These are phyloP conservation scores for Pseudomyrmex pallidus DNA, from an alignment of 1,140 invertebrate species.

Conservation along the genomic window DNA sequence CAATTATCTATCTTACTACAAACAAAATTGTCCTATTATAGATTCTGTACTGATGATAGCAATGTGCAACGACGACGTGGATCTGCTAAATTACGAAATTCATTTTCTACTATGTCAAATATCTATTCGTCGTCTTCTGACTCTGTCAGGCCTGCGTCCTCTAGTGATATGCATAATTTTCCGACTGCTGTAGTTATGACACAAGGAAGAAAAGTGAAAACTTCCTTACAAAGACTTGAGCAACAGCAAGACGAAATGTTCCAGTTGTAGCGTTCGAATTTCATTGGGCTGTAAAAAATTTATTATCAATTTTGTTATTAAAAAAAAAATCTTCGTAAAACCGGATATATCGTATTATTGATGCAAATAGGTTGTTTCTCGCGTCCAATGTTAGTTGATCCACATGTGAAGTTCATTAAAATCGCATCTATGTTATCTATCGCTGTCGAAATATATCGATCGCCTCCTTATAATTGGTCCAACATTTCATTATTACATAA, in stretches of 20 bases:
- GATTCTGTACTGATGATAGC: slow-evolving; percentile 86
- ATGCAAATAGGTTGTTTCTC: slow-evolving; percentile 62
- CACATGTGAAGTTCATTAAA: slow-evolving; percentile 51
- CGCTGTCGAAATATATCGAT: slow-evolving; percentile 1
- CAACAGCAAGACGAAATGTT: slow-evolving; percentile 95
- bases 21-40: slow-evolving; percentile 68
- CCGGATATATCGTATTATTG: slow-evolving; percentile 60
- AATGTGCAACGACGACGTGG: slow-evolving; percentile 84
- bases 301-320: slow-evolving; percentile 62
- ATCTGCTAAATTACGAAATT: slow-evolving; percentile 86
- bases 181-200: slow-evolving; percentile 90
- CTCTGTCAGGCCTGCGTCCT: slow-evolving; percentile 80
- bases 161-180: slow-evolving; percentile 81
- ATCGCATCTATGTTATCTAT: slow-evolving; percentile 1
- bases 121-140: slow-evolving; percentile 72
- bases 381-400: slow-evolving; percentile 60
- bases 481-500: slow-evolving; percentile 12
- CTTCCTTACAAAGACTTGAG: slow-evolving; percentile 91
- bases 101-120: slow-evolving; percentile 80
- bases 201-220: slow-evolving; percentile 91
- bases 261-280: slow-evolving; percentile 91
- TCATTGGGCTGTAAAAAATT: slow-evolving; percentile 64
- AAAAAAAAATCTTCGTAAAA: slow-evolving; percentile 62
- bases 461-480: not conserved
- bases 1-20: not conserved